Conservation (phyloP, 2,113 vertebrate species). For the Lucifuga dentata region DNA sequence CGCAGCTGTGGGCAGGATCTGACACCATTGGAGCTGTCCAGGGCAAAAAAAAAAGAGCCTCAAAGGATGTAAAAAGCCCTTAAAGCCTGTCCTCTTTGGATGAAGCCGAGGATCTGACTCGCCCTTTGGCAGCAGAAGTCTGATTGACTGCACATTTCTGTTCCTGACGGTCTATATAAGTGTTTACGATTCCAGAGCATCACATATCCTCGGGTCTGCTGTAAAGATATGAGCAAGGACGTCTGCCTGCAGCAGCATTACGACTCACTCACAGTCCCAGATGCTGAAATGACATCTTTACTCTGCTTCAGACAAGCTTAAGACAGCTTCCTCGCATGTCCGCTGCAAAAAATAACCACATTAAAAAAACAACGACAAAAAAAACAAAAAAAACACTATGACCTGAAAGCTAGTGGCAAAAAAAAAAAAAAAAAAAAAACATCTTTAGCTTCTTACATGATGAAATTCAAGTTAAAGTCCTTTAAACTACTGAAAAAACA, state of each 20-base stretch:
- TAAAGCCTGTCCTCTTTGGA: constrained; percentile 44
- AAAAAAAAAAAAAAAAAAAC: too few species aligned
- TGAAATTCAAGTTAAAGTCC: too few species aligned
- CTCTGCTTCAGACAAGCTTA: neutral
- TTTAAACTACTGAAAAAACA: too few species aligned
- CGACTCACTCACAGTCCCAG: constrained; percentile 9
- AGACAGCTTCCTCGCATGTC: neutral
- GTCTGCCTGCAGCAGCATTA: constrained; percentile 4
- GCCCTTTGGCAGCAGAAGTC: constrained; percentile 36
- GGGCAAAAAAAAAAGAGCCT: constrained; percentile 11
- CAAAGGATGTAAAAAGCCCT: constrained; percentile 49
- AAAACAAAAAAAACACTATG: too few species aligned
- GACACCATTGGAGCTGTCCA: constrained; percentile 44
- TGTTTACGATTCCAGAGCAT: constrained; percentile 62
- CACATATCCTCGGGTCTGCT: constrained; percentile 27
- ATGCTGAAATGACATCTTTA: constrained; percentile 20
- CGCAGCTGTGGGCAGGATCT: constrained; percentile 63
- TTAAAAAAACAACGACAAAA: too few species aligned
- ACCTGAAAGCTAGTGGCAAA: too few species aligned
- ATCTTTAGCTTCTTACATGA: too few species aligned
- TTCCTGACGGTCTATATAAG: constrained; percentile 49
- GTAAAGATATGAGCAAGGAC: constrained; percentile 38
- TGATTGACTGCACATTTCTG: constrained; percentile 59
- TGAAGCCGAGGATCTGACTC: constrained; percentile 30
- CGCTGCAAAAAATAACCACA: too few species aligned